A percentile compares a stretch with the other conserved stretches of the same genome.
phyloP scores from a whole-genome alignment of 2,888 invertebrate species.

The Drosophila eohydei region DNA sequence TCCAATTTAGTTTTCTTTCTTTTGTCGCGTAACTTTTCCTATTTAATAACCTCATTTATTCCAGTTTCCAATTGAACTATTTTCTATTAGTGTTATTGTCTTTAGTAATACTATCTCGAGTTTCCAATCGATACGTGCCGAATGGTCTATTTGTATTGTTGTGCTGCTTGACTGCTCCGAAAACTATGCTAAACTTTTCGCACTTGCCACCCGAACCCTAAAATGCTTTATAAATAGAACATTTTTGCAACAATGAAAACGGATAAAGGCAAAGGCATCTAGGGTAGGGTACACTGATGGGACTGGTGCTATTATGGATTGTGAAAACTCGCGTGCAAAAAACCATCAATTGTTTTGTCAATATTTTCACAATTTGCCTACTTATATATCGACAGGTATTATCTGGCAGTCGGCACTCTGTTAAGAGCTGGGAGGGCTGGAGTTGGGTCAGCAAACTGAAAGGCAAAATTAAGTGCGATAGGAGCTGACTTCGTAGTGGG shows the following conservation, averaged over 20 bases:
- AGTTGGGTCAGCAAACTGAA: conserved; percentile 55
- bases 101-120: conserved; percentile 7
- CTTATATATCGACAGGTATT: conserved; percentile 56
- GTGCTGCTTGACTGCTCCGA: conserved; percentile 20
- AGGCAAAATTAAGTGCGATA: conserved; percentile 29
- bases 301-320: background rate
- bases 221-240: conserved; percentile 41
- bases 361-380: conserved; percentile 75
- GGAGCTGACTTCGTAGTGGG: background rate
- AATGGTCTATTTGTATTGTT: conserved; percentile 34
- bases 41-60: conserved; percentile 2
- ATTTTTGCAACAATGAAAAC: conserved; percentile 20
- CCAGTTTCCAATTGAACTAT: conserved; percentile 5
- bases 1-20: background rate
- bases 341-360: conserved; percentile 77
- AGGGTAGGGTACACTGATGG: accelerated
- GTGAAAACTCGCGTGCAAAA: conserved; percentile 55
- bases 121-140: conserved; percentile 45
- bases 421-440: background rate
- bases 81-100: conserved; percentile 16
- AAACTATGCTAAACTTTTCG: conserved; percentile 56
- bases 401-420: conserved; percentile 26
- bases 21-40: background rate
- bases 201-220: conserved; percentile 21
- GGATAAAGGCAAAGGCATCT: conserved; percentile 3